Conservation (phyloP, 1,140 invertebrate genomes). For the Bombyx mandarina region DNA sequence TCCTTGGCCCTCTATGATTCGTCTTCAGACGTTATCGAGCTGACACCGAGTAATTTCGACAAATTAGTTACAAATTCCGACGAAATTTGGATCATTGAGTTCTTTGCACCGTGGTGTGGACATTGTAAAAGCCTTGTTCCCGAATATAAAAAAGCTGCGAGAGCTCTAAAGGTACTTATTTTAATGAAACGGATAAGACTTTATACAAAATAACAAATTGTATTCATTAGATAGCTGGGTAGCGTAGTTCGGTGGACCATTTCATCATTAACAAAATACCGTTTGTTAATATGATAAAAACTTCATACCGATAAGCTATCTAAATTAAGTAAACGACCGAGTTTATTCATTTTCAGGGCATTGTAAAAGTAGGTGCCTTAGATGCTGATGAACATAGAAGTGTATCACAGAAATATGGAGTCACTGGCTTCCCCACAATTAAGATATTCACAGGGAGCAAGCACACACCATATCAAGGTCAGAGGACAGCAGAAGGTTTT, state of each 20-base stretch:
- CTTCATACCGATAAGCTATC: too few relatives aligned
- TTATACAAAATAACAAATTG: too few relatives aligned
- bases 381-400: constrained; percentile 92
- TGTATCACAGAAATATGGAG: constrained; percentile 84
- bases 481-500: constrained; percentile 87
- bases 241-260: too few relatives aligned
- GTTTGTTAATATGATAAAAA: too few relatives aligned
- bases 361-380: constrained; percentile 94
- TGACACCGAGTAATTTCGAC: constrained; percentile 94
- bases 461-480: constrained; percentile 89
- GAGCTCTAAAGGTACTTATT: constrained; percentile 82
- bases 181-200: not conserved
- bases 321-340: not conserved
- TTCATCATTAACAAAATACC: too few relatives aligned
- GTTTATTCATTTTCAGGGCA: constrained; percentile 74
- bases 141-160: constrained; percentile 91
- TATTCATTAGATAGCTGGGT: too few relatives aligned
- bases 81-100: constrained; percentile 94
- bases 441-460: constrained; percentile 95
- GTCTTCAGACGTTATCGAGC: constrained; percentile 88
- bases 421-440: constrained; percentile 95
- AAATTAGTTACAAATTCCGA: constrained; percentile 87
- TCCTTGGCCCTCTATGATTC: constrained; percentile 82
- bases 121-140: constrained; percentile 88
- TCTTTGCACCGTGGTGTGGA: constrained; percentile 95